phyloP scores from a whole-genome alignment of 2,797 vertebrate genomes.

The Heliangelus exortis region DNA sequence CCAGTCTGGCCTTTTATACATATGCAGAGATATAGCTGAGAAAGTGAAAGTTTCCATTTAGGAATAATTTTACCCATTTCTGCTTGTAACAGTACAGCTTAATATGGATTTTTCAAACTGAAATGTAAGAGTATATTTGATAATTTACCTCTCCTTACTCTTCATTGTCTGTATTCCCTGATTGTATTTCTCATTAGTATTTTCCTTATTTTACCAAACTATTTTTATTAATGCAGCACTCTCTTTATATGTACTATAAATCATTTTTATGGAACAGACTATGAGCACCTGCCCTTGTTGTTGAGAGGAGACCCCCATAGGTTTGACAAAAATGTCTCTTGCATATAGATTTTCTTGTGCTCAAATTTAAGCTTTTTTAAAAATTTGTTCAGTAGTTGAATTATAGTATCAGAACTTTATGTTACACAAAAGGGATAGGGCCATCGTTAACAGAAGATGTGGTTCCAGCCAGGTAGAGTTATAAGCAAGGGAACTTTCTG shows the following conservation, averaged over 20 bases:
- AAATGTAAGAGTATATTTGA: not conserved
- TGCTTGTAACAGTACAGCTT: not conserved
- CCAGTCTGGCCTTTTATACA: conserved; percentile 21
- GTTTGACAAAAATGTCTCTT: not conserved
- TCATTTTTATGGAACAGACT: not conserved
- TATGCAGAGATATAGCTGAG: not conserved
- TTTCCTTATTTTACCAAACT: not conserved
- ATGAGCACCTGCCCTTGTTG: not conserved
- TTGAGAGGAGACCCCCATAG: not conserved
- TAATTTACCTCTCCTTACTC: not conserved
- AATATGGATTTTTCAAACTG: conserved; percentile 7
- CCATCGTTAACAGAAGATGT: not conserved
- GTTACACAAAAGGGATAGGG: not conserved
- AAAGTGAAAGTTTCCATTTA: conserved; percentile 3
- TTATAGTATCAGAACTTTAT: not conserved
- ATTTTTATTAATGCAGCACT: not conserved
- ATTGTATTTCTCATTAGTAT: not conserved
- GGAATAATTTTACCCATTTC: not conserved
- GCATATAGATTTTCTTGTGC: not conserved
- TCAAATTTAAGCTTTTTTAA: not conserved
- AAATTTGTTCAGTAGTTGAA: not conserved
- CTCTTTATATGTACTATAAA: not conserved
- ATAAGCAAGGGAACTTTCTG: not conserved
- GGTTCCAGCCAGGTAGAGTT: not conserved
- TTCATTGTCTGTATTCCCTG: not conserved